Evolutionary conservation across 2,797 vertebrate genomes (phyloP).

Genomic region (Morus bassanus): DNA sequence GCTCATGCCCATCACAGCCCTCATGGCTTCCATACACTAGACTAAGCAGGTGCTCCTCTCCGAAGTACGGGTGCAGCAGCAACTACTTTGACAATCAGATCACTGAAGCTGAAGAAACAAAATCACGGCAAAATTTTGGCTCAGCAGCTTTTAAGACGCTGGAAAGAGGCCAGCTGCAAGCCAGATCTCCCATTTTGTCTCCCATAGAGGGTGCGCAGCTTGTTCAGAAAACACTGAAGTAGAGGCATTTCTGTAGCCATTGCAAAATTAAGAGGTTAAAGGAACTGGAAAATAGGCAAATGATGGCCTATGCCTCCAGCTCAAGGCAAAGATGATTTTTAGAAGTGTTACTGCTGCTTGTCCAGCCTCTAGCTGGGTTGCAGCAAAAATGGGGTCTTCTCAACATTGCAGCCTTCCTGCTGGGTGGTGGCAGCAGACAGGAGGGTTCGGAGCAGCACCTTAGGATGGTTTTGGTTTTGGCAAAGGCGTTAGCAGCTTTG

Average conservation of each 20-base stretch:
- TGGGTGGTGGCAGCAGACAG: neutral
- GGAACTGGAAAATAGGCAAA: neutral
- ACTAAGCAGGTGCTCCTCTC: fast-evolving
- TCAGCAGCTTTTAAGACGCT: neutral
- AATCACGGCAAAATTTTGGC: neutral
- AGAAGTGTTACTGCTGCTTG: neutral
- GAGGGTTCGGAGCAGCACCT: neutral
- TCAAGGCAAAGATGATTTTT: neutral
- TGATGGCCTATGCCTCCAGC: neutral
- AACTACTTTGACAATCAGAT: neutral
- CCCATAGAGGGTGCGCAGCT: neutral
- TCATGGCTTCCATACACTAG: neutral
- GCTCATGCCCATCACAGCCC: fast-evolving
- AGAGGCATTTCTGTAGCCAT: neutral
- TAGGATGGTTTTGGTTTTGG: neutral
- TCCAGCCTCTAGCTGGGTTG: neutral
- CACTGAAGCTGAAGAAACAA: neutral
- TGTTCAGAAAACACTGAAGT: neutral
- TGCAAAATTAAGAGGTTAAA: neutral
- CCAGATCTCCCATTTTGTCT: neutral
- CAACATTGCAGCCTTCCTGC: neutral
- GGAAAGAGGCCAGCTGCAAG: neutral
- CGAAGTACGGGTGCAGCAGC: neutral
- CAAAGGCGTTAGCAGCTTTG: neutral
- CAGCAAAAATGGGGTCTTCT: neutral